phyloP scores from a whole-genome alignment of 2,797 vertebrate genomes.

The Decapterus maruadsi region DNA sequence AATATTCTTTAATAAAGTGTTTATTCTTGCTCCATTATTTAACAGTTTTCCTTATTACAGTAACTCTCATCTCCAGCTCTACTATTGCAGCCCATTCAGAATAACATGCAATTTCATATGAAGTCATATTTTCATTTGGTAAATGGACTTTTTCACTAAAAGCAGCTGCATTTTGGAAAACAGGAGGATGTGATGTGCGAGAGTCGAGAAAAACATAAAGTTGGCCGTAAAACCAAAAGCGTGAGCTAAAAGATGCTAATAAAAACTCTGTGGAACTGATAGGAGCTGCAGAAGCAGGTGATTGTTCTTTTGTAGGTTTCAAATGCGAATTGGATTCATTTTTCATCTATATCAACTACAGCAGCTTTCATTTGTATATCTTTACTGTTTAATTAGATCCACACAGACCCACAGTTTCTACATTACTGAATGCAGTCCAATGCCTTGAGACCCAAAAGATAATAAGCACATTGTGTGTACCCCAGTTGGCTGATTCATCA shows the following conservation, averaged over 20 bases:
- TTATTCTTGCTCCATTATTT: not conserved
- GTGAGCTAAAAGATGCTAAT: not conserved
- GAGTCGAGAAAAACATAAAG: not conserved
- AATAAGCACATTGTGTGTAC: conserved; percentile 30
- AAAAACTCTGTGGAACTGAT: not conserved
- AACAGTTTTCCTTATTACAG: not conserved
- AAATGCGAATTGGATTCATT: not conserved
- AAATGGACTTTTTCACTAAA: not conserved
- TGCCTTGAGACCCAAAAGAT: not conserved
- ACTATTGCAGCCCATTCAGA: not conserved
- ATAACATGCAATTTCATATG: not conserved
- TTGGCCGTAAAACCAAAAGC: not conserved
- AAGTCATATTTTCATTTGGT: not conserved
- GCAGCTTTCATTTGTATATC: not conserved
- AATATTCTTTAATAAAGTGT: not conserved
- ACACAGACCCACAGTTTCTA: not conserved
- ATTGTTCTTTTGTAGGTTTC: not conserved
- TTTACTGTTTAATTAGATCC: not conserved
- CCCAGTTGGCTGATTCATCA: conserved; percentile 30
- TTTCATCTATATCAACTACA: not conserved
- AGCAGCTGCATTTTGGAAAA: not conserved
- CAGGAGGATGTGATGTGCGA: not conserved
- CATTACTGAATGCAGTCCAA: not conserved
- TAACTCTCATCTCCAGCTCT: not conserved
- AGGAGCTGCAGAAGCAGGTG: not conserved